Conservation (phyloP, 2,113 vertebrate genomes). For the Natator depressus region DNA sequence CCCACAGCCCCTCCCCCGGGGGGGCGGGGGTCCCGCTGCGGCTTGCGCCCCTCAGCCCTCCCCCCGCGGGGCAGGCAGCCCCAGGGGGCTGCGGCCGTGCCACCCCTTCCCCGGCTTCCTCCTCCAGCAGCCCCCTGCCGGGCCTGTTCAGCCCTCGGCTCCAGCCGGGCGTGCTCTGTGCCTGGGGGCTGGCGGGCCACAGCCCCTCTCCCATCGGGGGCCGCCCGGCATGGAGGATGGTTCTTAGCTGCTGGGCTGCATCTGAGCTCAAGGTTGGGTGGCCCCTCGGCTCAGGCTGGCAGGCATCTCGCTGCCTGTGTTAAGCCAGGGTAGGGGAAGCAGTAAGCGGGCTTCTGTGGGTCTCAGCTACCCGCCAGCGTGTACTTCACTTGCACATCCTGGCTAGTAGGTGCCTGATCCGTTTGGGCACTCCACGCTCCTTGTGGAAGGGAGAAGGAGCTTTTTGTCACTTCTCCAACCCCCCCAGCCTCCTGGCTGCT, state of each 20-base stretch:
- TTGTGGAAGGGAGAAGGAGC: not conserved
- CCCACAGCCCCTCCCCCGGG: not conserved
- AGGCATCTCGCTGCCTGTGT: not conserved
- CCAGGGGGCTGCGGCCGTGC: not conserved
- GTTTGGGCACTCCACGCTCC: not conserved
- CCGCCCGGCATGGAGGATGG: not conserved
- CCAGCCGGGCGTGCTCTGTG: not conserved
- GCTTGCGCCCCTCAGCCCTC: not conserved
- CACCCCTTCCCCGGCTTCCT: accelerated
- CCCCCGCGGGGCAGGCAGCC: not conserved
- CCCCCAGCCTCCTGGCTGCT: not conserved
- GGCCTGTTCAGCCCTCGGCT: not conserved
- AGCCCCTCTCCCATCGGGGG: not conserved
- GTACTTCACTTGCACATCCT: not conserved
- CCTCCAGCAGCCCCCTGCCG: not conserved
- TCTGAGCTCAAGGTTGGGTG: not conserved
- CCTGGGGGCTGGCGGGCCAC: not conserved
- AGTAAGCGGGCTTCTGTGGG: not conserved
- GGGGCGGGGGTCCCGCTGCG: not conserved
- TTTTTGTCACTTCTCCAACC: not conserved
- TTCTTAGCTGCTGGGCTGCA: not conserved
- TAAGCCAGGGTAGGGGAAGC: not conserved
- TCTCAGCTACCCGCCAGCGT: not conserved
- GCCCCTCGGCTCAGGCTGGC: not conserved
- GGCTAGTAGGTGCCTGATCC: not conserved